phyloP scores from a whole-genome alignment of 2,888 invertebrate genomes.

The Phyto melanocephala region DNA sequence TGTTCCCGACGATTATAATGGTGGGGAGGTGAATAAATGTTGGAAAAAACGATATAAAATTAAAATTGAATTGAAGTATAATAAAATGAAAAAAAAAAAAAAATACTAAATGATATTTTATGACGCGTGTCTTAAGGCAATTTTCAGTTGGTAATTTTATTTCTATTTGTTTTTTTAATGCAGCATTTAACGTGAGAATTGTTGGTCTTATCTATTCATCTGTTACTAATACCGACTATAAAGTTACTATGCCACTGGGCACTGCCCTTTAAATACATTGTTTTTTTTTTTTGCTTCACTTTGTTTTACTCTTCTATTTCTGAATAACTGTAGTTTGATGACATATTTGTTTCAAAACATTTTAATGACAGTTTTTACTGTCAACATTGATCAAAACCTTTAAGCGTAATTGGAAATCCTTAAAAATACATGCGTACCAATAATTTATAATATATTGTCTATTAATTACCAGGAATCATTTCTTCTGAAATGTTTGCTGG shows the following conservation, averaged over 20 bases:
- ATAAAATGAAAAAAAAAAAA: constrained; percentile 15
- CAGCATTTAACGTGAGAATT: constrained; percentile 43
- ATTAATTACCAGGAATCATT: constrained; percentile 12
- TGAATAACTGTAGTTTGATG: background rate
- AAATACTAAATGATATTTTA: constrained; percentile 54
- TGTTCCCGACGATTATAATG: constrained; percentile 10
- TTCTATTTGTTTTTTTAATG: background rate
- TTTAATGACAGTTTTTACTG: background rate
- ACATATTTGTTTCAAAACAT: background rate
- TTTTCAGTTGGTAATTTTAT: constrained; percentile 45
- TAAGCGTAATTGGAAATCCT: constrained; percentile 50
- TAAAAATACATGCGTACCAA: constrained; percentile 9
- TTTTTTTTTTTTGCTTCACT: background rate
- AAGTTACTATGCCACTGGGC: background rate
- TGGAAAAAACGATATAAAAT: constrained; percentile 25
- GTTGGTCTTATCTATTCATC: constrained; percentile 28
- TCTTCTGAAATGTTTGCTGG: background rate
- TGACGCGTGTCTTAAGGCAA: constrained; percentile 60
- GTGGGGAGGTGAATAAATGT: constrained; percentile 28
- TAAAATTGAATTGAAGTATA: constrained; percentile 35
- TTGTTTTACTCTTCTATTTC: background rate
- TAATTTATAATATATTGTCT: constrained; percentile 34
- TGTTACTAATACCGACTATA: background rate
- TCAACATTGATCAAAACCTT: constrained; percentile 12
- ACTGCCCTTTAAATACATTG: background rate